phyloP scores from a whole-genome alignment of 2,797 vertebrate species.

The Eutrigla gurnardus region DNA sequence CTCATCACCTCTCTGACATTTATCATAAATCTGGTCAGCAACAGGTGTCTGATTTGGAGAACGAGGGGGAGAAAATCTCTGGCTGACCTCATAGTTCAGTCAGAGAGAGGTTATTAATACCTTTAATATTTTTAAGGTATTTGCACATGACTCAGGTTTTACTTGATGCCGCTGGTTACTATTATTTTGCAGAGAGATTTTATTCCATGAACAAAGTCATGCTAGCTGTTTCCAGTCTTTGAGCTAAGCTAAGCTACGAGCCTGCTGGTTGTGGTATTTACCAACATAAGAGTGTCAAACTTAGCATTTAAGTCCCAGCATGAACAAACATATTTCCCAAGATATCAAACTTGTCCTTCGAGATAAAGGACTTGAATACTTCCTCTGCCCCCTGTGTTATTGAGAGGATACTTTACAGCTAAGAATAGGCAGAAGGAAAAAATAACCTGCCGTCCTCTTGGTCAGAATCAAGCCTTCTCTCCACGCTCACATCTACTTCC shows the following conservation, averaged over 20 bases:
- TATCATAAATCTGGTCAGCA: slow-evolving; percentile 42
- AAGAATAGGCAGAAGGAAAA: slow-evolving; percentile 12
- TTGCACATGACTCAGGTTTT: neutral
- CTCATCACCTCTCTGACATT: slow-evolving; percentile 55
- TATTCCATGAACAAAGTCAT: neutral
- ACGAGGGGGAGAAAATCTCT: slow-evolving; percentile 2
- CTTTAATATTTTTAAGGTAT: neutral
- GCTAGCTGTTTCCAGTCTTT: neutral
- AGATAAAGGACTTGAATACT: slow-evolving; percentile 2
- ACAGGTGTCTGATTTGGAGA: slow-evolving; percentile 25
- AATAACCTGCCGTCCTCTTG: slow-evolving; percentile 8
- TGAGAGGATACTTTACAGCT: slow-evolving; percentile 1
- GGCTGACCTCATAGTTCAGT: slow-evolving; percentile 1
- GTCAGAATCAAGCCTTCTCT: slow-evolving; percentile 25
- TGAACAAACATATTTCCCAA: slow-evolving; percentile 1
- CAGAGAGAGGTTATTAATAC: neutral
- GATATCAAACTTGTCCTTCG: slow-evolving; percentile 4
- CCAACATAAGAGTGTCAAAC: slow-evolving; percentile 12
- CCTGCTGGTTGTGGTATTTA: too few relatives aligned
- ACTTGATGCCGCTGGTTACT: neutral
- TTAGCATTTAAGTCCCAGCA: neutral
- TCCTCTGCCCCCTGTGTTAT: neutral
- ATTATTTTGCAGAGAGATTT: neutral
- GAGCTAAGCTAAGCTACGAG: neutral
- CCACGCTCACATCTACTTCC: slow-evolving; percentile 34